A percentile compares a stretch with the other conserved stretches of the same genome.
These are phyloP conservation scores for Danio jaintianensis DNA, from an alignment of 2,797 vertebrate genomes.

Conservation along the genomic window DNA sequence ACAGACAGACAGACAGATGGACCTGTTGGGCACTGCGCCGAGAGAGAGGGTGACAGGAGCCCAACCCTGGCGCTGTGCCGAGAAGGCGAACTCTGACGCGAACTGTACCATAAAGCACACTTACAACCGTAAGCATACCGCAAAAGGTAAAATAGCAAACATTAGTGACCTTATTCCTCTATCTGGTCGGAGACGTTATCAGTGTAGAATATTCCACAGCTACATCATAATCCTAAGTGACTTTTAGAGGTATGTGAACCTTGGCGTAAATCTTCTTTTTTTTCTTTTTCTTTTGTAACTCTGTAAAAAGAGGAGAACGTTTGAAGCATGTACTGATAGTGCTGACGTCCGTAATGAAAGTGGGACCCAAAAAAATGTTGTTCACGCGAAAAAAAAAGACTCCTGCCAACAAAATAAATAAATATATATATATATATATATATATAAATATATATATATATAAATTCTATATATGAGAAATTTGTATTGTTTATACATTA, in stretches of 20 bases:
- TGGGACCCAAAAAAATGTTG: constrained; percentile 80
- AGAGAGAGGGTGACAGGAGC: constrained; percentile 63
- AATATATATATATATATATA: constrained; percentile 46
- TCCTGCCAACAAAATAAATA: constrained; percentile 82
- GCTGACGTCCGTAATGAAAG: constrained; percentile 73
- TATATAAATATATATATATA: constrained; percentile 71
- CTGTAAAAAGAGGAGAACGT: constrained; percentile 82
- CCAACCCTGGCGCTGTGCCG: constrained; percentile 71
- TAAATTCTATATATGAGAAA: constrained; percentile 74
- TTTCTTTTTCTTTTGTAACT: constrained; percentile 72
- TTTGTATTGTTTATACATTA: constrained; percentile 95
- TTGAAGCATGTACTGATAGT: constrained; percentile 83
- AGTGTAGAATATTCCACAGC: constrained; percentile 90
- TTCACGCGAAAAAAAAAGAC: constrained; percentile 82
- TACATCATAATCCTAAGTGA: constrained; percentile 95
- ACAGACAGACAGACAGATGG: constrained; percentile 22
- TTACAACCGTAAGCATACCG: constrained; percentile 83
- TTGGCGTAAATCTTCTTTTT: constrained; percentile 76
- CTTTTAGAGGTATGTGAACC: constrained; percentile 93
- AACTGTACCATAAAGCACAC: constrained; percentile 96
- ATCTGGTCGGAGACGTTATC: constrained; percentile 81
- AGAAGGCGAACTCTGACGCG: constrained; percentile 76
- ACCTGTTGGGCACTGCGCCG: constrained; percentile 59
- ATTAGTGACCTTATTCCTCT: constrained; percentile 84
- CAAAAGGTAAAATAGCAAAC: constrained; percentile 81